Evolutionary conservation across 2,797 vertebrate genomes (phyloP).

Genomic region (Schizopygopsis pylzovi): DNA sequence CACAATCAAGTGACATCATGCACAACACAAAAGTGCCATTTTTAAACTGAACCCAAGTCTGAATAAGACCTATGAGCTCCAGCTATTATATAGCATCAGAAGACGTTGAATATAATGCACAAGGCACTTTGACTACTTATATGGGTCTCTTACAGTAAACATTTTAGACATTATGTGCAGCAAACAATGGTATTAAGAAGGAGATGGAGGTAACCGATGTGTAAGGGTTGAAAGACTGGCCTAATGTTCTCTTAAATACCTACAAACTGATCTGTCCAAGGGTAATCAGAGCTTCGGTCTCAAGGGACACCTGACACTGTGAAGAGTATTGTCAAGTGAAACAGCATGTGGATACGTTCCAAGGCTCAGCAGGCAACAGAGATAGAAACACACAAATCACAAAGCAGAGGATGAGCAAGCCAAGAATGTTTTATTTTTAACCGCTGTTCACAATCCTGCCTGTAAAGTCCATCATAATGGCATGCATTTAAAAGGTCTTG

Average conservation of each 20-base stretch:
- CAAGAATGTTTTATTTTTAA: conserved; percentile 40
- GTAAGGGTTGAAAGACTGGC: neutral
- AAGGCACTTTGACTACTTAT: neutral
- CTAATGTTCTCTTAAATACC: conserved; percentile 25
- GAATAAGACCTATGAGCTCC: neutral
- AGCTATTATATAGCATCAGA: neutral
- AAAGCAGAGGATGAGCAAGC: conserved; percentile 20
- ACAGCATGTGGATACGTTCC: conserved; percentile 7
- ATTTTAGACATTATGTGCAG: neutral
- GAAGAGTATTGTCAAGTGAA: conserved; percentile 20
- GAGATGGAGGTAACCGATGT: neutral
- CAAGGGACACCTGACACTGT: conserved; percentile 11
- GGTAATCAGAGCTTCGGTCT: conserved; percentile 1
- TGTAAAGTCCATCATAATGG: neutral
- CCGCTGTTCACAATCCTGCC: conserved; percentile 4
- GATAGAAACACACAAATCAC: conserved; percentile 32
- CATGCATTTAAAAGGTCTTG: conserved; percentile 14
- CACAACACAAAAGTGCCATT: neutral
- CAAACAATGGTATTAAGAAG: neutral
- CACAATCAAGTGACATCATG: neutral
- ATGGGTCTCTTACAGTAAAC: neutral
- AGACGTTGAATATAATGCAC: neutral
- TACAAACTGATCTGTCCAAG: conserved; percentile 11
- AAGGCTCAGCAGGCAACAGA: conserved; percentile 35
- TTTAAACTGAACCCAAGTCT: neutral